phyloP scores from a whole-genome alignment of 2,888 invertebrate genomes.

The Nomada flava region DNA sequence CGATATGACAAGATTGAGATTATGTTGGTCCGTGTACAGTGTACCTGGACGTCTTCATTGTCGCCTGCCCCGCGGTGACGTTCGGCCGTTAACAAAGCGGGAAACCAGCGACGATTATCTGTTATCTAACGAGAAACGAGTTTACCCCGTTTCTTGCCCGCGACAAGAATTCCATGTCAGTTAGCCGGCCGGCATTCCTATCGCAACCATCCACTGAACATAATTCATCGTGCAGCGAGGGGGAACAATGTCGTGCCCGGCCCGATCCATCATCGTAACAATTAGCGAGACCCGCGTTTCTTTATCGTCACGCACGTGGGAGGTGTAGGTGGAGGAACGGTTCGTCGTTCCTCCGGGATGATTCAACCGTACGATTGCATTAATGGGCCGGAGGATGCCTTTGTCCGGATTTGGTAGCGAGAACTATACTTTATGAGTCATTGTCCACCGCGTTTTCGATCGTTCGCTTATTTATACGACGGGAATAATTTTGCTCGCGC shows the following conservation, averaged over 20 bases:
- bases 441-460: constrained; percentile 41
- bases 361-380: constrained; percentile 71
- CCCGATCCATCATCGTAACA: constrained; percentile 80
- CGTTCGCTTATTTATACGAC: background rate
- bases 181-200: constrained; percentile 19
- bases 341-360: constrained; percentile 63
- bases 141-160: constrained; percentile 32
- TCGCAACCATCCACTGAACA: constrained; percentile 33
- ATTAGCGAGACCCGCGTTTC: constrained; percentile 72
- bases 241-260: constrained; percentile 57
- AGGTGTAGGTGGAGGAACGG: constrained; percentile 76
- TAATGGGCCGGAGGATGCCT: constrained; percentile 67
- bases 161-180: constrained; percentile 38
- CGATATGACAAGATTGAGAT: constrained; percentile 18
- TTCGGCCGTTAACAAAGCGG: constrained; percentile 8
- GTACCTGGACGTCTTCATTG: constrained; percentile 31
- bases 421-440: constrained; percentile 61
- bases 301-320: constrained; percentile 73
- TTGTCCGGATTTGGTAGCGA: constrained; percentile 67
- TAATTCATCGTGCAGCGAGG: constrained; percentile 37
- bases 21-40: background rate
- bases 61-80: constrained; percentile 5
- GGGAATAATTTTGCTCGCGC: background rate
- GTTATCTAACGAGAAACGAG: constrained; percentile 47
- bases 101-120: constrained; percentile 34